Evolutionary conservation across 1,140 invertebrate species (phyloP).

Genomic region (Doryteuthis pealeii): DNA sequence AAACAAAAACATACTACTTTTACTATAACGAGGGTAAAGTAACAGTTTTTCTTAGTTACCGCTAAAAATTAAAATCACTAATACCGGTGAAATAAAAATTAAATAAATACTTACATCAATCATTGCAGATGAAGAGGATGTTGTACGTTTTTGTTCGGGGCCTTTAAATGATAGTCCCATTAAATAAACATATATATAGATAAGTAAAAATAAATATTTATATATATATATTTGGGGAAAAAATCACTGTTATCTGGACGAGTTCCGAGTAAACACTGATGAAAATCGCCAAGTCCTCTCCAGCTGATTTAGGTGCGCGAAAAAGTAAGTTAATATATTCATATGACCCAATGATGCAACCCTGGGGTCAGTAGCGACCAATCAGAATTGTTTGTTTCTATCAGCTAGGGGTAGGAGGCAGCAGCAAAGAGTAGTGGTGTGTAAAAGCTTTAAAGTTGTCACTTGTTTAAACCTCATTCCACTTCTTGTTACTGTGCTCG

Average conservation of each 20-base stretch:
- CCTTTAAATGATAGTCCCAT: conserved; percentile 6
- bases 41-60: no score
- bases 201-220: no score
- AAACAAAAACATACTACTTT: no score
- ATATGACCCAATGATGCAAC: conserved; percentile 8
- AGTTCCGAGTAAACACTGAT: no score
- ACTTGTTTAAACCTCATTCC: no score
- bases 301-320: not conserved
- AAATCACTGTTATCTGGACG: no score
- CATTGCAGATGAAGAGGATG: not conserved
- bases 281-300: not conserved
- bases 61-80: no score
- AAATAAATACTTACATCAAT: conserved; percentile 10
- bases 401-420: not conserved
- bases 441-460: not conserved
- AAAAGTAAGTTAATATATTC: conserved; percentile 6
- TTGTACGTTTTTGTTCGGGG: not conserved
- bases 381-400: conserved; percentile 1
- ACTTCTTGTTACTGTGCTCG: no score
- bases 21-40: no score
- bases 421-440: not conserved
- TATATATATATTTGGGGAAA: no score
- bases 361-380: not conserved
- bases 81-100: no score
- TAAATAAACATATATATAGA: not conserved